A percentile compares a stretch with the other conserved stretches of the same genome.
phyloP scores from a whole-genome alignment of 1,140 invertebrate species.

The Platorchestia sp. region DNA sequence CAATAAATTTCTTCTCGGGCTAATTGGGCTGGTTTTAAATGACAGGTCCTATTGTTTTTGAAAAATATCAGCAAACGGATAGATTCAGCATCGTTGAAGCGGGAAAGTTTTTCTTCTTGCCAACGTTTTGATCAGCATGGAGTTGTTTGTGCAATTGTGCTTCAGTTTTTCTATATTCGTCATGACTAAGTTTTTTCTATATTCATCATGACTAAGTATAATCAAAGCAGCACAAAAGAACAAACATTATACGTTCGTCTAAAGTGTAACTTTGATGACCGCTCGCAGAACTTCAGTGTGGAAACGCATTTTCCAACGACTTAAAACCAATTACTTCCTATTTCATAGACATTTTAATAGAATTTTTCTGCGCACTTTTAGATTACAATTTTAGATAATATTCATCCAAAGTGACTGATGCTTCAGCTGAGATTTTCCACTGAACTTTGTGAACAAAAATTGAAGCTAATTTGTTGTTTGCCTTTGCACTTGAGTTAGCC shows the following conservation, averaged over 20 bases:
- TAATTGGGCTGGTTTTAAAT: background rate
- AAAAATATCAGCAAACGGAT: background rate
- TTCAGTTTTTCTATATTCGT: too few relatives aligned
- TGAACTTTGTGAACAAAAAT: background rate
- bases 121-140: background rate
- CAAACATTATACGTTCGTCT: background rate
- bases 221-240: background rate
- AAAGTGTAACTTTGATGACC: background rate
- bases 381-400: background rate
- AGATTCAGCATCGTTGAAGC: background rate
- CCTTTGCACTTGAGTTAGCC: background rate
- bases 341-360: background rate
- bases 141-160: background rate
- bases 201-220: background rate
- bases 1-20: background rate
- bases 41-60: background rate
- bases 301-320: background rate
- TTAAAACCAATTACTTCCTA: background rate
- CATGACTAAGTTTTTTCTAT: too few relatives aligned
- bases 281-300: background rate
- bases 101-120: background rate
- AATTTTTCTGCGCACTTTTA: background rate
- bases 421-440: background rate
- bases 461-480: background rate
- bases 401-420: background rate